A percentile compares a stretch with the other conserved stretches of the same genome.
These are phyloP conservation scores for Lutjanus argentimaculatus DNA, from an alignment of 2,797 vertebrate species.

Conservation along the genomic window DNA sequence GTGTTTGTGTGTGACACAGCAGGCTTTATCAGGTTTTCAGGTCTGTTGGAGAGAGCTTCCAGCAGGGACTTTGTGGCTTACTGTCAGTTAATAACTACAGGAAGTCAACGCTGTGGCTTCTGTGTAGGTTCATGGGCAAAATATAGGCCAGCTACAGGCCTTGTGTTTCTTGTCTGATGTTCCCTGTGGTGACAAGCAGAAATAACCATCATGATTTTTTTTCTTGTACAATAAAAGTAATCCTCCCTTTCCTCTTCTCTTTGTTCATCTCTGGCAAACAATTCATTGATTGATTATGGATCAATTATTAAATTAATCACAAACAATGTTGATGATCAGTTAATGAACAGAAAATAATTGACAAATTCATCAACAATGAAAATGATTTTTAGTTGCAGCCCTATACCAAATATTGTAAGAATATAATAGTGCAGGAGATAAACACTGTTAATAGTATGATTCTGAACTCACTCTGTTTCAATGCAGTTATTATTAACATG, in stretches of 20 bases:
- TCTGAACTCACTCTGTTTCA: background rate
- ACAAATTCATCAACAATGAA: too few relatives aligned
- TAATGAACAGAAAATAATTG: too few relatives aligned
- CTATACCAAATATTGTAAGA: background rate
- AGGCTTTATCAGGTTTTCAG: background rate
- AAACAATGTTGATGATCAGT: too few relatives aligned
- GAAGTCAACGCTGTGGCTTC: constrained; percentile 1
- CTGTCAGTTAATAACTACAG: background rate
- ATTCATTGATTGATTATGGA: too few relatives aligned
- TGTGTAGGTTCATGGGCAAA: background rate
- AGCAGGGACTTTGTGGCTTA: background rate
- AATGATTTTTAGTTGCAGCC: too few relatives aligned
- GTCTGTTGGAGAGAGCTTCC: background rate
- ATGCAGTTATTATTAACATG: background rate
- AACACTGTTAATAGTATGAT: background rate
- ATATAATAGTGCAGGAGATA: background rate
- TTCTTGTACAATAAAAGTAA: background rate
- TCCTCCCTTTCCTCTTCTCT: background rate
- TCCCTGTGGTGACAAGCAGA: background rate
- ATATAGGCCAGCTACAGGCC: constrained; percentile 17
- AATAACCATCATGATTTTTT: background rate
- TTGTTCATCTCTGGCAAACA: background rate
- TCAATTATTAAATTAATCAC: too few relatives aligned
- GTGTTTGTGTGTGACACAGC: background rate
- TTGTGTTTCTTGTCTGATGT: background rate